A percentile compares a stretch with the other conserved stretches of the same genome.
phyloP scores from a whole-genome alignment of 2,888 invertebrate species.

The Agrotis exclamationis region DNA sequence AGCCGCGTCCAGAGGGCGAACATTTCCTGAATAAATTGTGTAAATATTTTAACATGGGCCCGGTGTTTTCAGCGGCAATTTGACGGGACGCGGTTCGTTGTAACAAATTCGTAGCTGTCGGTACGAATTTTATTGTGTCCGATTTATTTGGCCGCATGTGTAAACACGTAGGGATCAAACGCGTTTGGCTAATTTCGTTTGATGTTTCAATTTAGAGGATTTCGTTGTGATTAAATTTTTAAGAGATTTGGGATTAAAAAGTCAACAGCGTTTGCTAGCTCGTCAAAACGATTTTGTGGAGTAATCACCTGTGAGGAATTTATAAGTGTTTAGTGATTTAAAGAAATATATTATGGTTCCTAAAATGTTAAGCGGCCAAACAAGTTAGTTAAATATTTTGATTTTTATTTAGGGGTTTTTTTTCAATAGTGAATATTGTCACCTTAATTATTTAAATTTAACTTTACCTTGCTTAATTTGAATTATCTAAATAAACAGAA shows the following conservation, averaged over 20 bases:
- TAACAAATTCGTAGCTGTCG: constrained; percentile 70
- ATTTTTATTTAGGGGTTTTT: too few species aligned
- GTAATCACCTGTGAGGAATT: too few species aligned
- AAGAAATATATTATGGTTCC: too few species aligned
- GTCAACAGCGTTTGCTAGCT: constrained; percentile 13
- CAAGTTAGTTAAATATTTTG: too few species aligned
- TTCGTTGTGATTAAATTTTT: constrained; percentile 44
- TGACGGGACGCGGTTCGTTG: constrained; percentile 67
- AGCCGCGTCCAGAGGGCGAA: constrained; percentile 74
- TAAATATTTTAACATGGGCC: constrained; percentile 73
- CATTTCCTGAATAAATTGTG: constrained; percentile 71
- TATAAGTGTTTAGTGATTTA: too few species aligned
- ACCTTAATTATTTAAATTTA: too few species aligned
- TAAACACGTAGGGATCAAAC: constrained; percentile 61
- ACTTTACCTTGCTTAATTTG: too few species aligned
- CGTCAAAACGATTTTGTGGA: constrained; percentile 1
- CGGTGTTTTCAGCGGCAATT: constrained; percentile 71
- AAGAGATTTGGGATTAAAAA: constrained; percentile 38
- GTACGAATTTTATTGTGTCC: constrained; percentile 67
- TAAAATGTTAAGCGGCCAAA: too few species aligned
- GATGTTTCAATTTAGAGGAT: constrained; percentile 59
- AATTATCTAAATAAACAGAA: not conserved
- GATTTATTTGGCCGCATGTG: constrained; percentile 67
- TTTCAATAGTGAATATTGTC: too few species aligned
- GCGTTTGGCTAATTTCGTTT: constrained; percentile 59